A percentile compares a stretch with the other conserved stretches of the same genome.
Evolutionary conservation across 2,113 vertebrate species (phyloP).

Genomic region (Collichthys lucidus): DNA sequence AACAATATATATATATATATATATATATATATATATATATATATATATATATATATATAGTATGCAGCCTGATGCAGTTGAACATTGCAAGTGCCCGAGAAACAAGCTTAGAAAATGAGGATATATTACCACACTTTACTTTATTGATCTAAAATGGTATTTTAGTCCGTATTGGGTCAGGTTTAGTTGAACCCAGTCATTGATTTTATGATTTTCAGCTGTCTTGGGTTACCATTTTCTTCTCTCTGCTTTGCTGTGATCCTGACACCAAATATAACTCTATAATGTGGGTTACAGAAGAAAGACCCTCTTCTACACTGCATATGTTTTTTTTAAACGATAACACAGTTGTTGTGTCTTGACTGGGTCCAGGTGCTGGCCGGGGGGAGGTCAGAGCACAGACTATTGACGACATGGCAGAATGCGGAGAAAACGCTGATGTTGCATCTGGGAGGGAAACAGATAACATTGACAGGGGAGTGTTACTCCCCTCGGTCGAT

Average conservation of each 20-base stretch:
- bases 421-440: slow-evolving; percentile 75
- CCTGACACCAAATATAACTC: neutral
- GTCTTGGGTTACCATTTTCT: neutral
- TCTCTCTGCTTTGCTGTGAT: neutral
- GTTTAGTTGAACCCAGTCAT: slow-evolving; percentile 19
- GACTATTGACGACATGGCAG: slow-evolving; percentile 70
- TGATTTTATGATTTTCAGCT: slow-evolving; percentile 22
- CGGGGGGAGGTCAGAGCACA: slow-evolving; percentile 58
- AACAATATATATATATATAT: neutral
- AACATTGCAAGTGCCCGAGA: neutral
- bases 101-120: slow-evolving; percentile 6
- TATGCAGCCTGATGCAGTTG: neutral
- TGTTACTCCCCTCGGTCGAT: slow-evolving; percentile 66
- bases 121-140: slow-evolving; percentile 1
- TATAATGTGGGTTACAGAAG: neutral
- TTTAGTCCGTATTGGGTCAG: slow-evolving; percentile 33
- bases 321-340: neutral
- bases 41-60: neutral
- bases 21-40: too few relatives aligned
- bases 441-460: slow-evolving; percentile 59
- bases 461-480: slow-evolving; percentile 72
- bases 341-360: slow-evolving; percentile 4
- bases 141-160: slow-evolving; percentile 33
- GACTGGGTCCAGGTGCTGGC: slow-evolving; percentile 46
- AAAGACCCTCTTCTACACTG: neutral